A percentile compares a stretch with the other conserved stretches of the same genome.
Evolutionary conservation across 2,797 vertebrate species (phyloP).

Genomic region (Dipus sagitta): DNA sequence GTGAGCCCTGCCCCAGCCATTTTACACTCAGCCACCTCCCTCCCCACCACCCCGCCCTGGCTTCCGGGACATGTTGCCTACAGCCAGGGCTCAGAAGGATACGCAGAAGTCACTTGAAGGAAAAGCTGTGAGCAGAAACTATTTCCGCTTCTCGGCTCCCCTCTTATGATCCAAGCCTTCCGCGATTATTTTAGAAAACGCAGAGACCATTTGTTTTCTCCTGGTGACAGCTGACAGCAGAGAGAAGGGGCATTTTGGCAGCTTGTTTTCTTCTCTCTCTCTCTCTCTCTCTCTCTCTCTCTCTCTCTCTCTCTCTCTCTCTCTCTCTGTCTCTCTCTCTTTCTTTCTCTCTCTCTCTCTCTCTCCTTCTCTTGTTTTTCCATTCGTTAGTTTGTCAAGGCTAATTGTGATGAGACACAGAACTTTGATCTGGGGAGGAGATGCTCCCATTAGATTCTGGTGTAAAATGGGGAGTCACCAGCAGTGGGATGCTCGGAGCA

Average conservation of each 20-base stretch:
- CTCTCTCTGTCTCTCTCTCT: no score
- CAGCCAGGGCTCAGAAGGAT: background rate
- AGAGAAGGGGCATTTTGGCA: background rate
- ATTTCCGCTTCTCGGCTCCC: background rate
- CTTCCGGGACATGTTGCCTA: fast-evolving
- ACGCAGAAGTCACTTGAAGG: background rate
- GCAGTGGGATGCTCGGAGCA: background rate
- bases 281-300: no score
- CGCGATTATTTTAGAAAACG: background rate
- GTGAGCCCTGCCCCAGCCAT: no score
- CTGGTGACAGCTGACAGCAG: background rate
- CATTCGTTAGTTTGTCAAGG: background rate
- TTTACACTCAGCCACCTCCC: fast-evolving
- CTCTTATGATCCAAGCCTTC: fast-evolving
- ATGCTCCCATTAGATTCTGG: background rate
- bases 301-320: no score
- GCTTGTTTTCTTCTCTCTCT: background rate
- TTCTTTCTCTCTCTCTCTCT: no score
- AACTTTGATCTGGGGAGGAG: background rate
- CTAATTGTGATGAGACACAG: background rate
- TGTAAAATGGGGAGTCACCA: background rate
- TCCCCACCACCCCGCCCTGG: fast-evolving
- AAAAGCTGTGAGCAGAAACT: background rate
- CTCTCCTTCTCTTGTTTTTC: background rate
- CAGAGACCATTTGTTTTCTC: background rate